Evolutionary conservation across 1,140 invertebrate species (phyloP).

Genomic region (Bombus fervidus): DNA sequence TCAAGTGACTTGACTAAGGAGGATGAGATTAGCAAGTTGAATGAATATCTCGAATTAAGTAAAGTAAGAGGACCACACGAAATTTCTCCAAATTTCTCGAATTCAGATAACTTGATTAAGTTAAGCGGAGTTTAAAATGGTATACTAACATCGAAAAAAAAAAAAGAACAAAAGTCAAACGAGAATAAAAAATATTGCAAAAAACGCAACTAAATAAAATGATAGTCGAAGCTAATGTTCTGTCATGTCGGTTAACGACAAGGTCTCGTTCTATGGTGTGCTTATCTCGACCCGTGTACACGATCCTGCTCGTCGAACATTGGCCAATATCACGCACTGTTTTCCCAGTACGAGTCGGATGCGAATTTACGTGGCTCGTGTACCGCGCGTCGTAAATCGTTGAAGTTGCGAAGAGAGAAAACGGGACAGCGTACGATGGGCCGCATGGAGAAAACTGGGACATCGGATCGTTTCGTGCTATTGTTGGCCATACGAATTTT

Average conservation of each 20-base stretch:
- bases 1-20: too few relatives aligned
- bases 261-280: slow-evolving; percentile 8
- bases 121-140: too few relatives aligned
- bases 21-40: too few relatives aligned
- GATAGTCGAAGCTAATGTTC: not conserved
- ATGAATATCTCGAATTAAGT: too few relatives aligned
- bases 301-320: not conserved
- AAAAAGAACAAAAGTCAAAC: not conserved
- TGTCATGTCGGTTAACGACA: too few relatives aligned
- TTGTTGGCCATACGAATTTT: slow-evolving; percentile 11
- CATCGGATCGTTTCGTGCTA: not conserved
- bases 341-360: slow-evolving; percentile 31
- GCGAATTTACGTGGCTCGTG: slow-evolving; percentile 45
- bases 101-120: too few relatives aligned
- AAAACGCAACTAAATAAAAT: not conserved
- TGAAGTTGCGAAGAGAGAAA: slow-evolving; percentile 41
- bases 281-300: slow-evolving; percentile 13
- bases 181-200: too few relatives aligned
- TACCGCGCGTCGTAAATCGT: slow-evolving; percentile 54
- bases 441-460: slow-evolving; percentile 8
- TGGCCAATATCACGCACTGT: slow-evolving; percentile 54
- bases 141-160: not conserved
- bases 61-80: too few relatives aligned
- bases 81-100: too few relatives aligned
- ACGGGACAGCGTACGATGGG: slow-evolving; percentile 4